Percentiles rank a stretch among this genome's conserved stretches.
These are phyloP conservation scores for Pollenia griseotomentosa DNA, from an alignment of 2,888 invertebrate genomes.

Conservation along the genomic window DNA sequence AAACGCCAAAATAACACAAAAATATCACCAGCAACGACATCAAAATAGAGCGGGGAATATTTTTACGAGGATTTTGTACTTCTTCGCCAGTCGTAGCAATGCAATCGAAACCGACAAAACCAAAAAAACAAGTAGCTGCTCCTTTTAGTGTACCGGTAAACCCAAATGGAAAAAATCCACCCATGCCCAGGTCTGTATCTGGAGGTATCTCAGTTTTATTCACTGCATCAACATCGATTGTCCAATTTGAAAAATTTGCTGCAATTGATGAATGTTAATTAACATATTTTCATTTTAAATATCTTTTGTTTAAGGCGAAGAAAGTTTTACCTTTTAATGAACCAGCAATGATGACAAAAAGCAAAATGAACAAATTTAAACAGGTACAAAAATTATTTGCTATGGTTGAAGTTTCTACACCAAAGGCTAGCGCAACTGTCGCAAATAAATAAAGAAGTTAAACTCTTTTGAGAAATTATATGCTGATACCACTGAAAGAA, in stretches of 20 bases:
- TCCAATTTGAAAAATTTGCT: conserved; percentile 86
- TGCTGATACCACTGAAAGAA: conserved; percentile 26
- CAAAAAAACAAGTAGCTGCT: conserved; percentile 93
- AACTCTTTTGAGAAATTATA: not conserved
- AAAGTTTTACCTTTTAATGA: conserved; percentile 86
- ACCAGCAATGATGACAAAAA: conserved; percentile 90
- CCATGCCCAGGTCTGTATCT: conserved; percentile 86
- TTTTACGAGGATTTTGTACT: conserved; percentile 92
- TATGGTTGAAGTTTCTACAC: conserved; percentile 91
- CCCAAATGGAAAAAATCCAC: conserved; percentile 96
- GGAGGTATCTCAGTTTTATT: conserved; percentile 67
- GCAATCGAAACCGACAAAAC: conserved; percentile 96
- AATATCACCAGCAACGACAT: conserved; percentile 91
- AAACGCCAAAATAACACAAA: conserved; percentile 92
- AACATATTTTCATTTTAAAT: not conserved
- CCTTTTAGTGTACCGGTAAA: conserved; percentile 91
- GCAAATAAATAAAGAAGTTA: conserved; percentile 64
- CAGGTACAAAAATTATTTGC: conserved; percentile 92
- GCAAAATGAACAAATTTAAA: conserved; percentile 89
- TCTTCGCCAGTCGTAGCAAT: conserved; percentile 95
- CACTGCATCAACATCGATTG: conserved; percentile 81
- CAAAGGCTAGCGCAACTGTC: conserved; percentile 89
- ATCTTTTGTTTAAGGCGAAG: not conserved
- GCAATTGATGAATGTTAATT: not conserved
- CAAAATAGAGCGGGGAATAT: conserved; percentile 94